These are phyloP conservation scores for Oophaga sylvatica DNA, from an alignment of 2,797 vertebrate genomes.

Conservation along the genomic window DNA sequence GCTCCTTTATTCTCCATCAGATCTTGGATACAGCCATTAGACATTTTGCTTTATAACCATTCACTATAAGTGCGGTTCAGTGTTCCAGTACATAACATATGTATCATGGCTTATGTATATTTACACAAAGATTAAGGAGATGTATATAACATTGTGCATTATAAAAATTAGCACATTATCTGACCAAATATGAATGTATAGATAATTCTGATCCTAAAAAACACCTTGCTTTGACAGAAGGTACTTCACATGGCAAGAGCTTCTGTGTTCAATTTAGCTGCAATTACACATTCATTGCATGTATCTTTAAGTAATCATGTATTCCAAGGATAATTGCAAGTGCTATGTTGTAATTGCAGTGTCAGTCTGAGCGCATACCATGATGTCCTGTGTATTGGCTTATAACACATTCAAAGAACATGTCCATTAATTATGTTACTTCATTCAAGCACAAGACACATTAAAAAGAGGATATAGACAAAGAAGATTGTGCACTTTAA, in stretches of 20 bases:
- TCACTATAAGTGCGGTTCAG: neutral
- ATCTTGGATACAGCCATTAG: neutral
- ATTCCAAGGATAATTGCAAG: slow-evolving; percentile 43
- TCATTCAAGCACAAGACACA: slow-evolving; percentile 8
- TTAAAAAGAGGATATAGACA: neutral
- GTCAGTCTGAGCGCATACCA: slow-evolving; percentile 19
- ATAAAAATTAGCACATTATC: neutral
- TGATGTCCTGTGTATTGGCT: slow-evolving; percentile 39
- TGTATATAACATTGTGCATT: neutral
- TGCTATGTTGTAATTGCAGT: slow-evolving; percentile 34
- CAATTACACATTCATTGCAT: slow-evolving; percentile 49
- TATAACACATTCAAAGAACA: slow-evolving; percentile 11
- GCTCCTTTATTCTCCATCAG: neutral
- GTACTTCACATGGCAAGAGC: slow-evolving; percentile 8
- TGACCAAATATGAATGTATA: neutral
- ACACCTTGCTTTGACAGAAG: neutral
- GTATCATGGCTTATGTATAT: neutral
- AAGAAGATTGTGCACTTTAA: neutral
- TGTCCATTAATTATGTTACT: slow-evolving; percentile 2
- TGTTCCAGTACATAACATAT: neutral
- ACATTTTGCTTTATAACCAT: neutral
- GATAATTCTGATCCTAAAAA: neutral
- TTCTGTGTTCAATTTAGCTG: slow-evolving; percentile 16
- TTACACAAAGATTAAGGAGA: neutral
- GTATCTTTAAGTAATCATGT: slow-evolving; percentile 37